A percentile compares a stretch with the other conserved stretches of the same genome.
phyloP scores from a whole-genome alignment of 2,113 vertebrate genomes.

The Rhinolophus ferrumequinum region DNA sequence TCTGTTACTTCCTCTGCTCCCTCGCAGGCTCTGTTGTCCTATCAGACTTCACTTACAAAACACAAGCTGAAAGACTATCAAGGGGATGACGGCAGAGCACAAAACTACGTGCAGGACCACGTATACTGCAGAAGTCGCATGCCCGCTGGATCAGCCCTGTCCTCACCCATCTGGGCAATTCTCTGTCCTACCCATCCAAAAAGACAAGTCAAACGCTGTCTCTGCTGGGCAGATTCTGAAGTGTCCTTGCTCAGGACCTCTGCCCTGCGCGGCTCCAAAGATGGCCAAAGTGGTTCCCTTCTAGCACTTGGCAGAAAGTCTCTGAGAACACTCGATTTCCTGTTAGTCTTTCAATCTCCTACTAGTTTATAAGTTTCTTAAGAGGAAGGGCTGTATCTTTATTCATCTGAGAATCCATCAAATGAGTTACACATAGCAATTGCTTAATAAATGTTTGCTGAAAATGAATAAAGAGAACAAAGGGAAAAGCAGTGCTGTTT shows the following conservation, averaged over 20 bases:
- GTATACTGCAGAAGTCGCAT: not conserved
- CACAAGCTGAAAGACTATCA: not conserved
- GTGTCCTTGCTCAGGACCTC: not conserved
- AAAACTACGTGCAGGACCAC: not conserved
- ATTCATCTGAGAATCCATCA: not conserved
- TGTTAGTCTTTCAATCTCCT: not conserved
- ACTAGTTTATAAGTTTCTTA: not conserved
- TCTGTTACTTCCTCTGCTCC: not conserved
- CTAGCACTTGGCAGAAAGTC: not conserved
- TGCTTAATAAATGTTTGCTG: not conserved
- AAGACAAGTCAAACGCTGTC: not conserved
- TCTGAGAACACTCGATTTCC: not conserved
- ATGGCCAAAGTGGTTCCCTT: not conserved
- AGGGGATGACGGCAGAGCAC: not conserved
- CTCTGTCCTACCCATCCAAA: not conserved
- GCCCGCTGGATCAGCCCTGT: not conserved
- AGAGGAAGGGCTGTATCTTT: not conserved
- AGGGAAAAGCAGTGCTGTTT: not conserved
- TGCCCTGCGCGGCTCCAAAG: not conserved
- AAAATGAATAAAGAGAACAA: conserved; percentile 3
- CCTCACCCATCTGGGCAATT: not conserved
- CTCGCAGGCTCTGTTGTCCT: no score
- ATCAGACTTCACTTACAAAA: not conserved
- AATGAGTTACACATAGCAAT: not conserved
- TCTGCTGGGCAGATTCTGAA: not conserved